These are phyloP conservation scores for Drosophila lowei DNA, from an alignment of 1,140 invertebrate species.

Conservation along the genomic window DNA sequence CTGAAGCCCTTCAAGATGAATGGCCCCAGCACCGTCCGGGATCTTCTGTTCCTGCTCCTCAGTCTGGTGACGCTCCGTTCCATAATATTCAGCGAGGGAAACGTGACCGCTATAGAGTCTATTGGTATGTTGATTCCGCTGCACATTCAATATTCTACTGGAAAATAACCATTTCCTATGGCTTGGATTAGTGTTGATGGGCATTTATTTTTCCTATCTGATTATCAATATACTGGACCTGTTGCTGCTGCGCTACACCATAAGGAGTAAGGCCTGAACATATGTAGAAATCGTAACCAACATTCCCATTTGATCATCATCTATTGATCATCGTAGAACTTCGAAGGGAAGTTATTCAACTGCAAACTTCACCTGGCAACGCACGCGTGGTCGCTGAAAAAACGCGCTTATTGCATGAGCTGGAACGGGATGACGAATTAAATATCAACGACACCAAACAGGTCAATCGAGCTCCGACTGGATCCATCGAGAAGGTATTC, in stretches of 20 bases:
- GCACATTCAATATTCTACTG: not conserved
- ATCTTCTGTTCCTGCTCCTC: constrained; percentile 46
- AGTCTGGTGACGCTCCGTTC: constrained; percentile 18
- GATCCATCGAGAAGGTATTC: not conserved
- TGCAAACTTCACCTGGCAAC: not conserved
- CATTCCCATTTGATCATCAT: not conserved
- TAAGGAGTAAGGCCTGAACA: constrained; percentile 30
- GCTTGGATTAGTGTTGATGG: constrained; percentile 2
- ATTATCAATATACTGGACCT: constrained; percentile 33
- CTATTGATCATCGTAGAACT: constrained; percentile 22
- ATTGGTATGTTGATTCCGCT: constrained; percentile 5
- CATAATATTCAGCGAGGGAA: constrained; percentile 8
- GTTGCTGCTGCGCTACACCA: constrained; percentile 17
- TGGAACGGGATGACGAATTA: constrained; percentile 34
- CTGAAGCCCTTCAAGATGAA: constrained; percentile 48
- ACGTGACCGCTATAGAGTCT: constrained; percentile 1
- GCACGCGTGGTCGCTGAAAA: not conserved
- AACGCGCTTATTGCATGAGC: not conserved
- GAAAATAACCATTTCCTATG: too few relatives aligned
- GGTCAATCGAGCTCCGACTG: not conserved
- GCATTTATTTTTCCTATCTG: constrained; percentile 29
- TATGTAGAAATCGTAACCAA: too few relatives aligned
- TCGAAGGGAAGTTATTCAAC: constrained; percentile 21
- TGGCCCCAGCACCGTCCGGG: constrained; percentile 26
- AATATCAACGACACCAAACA: constrained; percentile 22